Evolutionary conservation across 1,140 invertebrate species (phyloP).

Genomic region (Whitmania pigra): DNA sequence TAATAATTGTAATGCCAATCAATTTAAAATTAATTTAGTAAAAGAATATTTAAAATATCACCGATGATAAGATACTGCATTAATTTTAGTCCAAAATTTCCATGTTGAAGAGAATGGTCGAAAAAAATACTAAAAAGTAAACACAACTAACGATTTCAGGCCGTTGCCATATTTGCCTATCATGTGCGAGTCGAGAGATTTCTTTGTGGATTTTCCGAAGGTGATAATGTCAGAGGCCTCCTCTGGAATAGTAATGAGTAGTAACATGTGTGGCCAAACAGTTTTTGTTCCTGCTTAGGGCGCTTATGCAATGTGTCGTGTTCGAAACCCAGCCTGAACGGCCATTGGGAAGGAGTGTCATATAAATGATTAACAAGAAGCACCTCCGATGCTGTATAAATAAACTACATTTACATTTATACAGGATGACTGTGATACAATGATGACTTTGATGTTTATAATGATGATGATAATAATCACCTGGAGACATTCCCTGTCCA

Average conservation of each 20-base stretch:
- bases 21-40: constrained; percentile 3
- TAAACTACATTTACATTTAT: no score
- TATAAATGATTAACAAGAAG: no score
- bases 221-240: constrained; percentile 42
- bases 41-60: neutral
- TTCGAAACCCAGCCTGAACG: no score
- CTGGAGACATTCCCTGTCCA: constrained; percentile 42
- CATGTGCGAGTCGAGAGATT: constrained; percentile 34
- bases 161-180: constrained; percentile 46
- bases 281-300: no score
- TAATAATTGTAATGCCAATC: neutral
- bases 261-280: neutral
- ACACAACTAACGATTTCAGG: constrained; percentile 42
- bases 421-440: neutral
- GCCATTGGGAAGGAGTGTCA: no score
- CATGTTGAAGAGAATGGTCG: no score
- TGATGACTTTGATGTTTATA: neutral
- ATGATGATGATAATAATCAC: constrained; percentile 28
- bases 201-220: constrained; percentile 43
- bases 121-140: neutral
- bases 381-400: no score
- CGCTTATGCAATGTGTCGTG: no score
- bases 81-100: neutral
- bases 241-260: constrained; percentile 29
- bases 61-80: no score